Evolutionary conservation across 2,888 invertebrate species (phyloP), one percentile per base, ranked within the genome.

Genomic region (Coleophora flavipennella): DNA sequence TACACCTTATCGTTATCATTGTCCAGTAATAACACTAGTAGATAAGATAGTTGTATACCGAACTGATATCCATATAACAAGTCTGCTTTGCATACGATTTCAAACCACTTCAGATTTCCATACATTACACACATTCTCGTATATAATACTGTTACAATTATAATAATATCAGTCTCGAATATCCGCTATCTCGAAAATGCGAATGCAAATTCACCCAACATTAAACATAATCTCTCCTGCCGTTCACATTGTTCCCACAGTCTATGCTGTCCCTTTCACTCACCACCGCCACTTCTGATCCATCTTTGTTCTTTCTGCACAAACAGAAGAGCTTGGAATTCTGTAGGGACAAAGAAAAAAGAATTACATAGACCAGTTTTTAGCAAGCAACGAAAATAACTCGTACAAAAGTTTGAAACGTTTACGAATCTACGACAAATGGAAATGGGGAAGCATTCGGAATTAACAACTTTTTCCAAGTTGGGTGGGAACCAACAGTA

Each of bases 241-340:
- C 78, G 8, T 36, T 39, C n/a, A 13, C 27, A 10, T 34, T 25
- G 8, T 62, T 49, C 8, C 78, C 67, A 36, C 58, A 57, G 39
- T 75, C 76, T 42, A 79, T 70, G 58, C 74, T 77, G 50, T 79
- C 79, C 44, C 78, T 65, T 60, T 80, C 79, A 73, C 81, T 84
- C 47, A 80, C 80, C 14, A 81, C 83, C 2, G 72, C 76, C 31
- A 75, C 67, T 61, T 81, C 83, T 1, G 81, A 81, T 20, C 73
- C 77, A 46, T 79, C 64, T 29, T 58, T 76, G 71, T 72, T 79
- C 52, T 76, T 70, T 58, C 65, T 67, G 54, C 83, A 83, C 12
- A 46, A 45, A 36, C 54, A 55, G 65, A 75, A 80, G 45, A 83
- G 46, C 54, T 64, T 72, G 44, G 81, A 79, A 28, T 68, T 59